Conservation (phyloP, 2,797 vertebrate species). For the Brachyrhaphis roseni region DNA sequence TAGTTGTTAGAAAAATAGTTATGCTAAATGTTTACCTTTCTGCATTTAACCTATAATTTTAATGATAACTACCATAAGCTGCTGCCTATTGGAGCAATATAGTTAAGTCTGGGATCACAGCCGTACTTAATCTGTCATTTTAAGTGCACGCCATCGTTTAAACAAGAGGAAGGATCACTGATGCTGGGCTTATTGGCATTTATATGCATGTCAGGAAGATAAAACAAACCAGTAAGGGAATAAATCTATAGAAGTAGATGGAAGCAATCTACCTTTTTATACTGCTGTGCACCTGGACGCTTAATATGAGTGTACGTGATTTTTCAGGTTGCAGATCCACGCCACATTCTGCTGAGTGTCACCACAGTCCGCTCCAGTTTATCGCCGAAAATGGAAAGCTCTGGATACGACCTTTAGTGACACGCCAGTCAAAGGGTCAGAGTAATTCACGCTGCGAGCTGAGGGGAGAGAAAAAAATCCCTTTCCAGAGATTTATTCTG, state of each 20-base stretch:
- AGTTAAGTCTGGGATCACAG: slow-evolving; percentile 4
- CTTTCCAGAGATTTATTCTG: slow-evolving; percentile 43
- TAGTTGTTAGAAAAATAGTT: neutral
- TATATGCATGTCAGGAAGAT: neutral
- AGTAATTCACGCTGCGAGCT: slow-evolving; percentile 42
- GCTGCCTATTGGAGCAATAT: neutral
- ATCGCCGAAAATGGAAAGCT: neutral
- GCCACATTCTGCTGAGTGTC: neutral
- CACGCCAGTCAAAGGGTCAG: slow-evolving; percentile 44
- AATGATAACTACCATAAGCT: neutral
- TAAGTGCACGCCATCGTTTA: slow-evolving; percentile 18
- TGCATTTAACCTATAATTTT: neutral
- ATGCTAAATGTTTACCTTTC: neutral
- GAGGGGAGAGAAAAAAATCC: slow-evolving; percentile 23
- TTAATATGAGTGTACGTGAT: slow-evolving; percentile 40
- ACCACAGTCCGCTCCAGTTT: neutral
- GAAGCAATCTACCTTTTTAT: slow-evolving; percentile 51
- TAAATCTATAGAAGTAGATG: slow-evolving; percentile 53
- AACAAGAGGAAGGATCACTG: slow-evolving; percentile 3
- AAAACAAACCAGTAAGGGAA: neutral
- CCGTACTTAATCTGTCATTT: neutral
- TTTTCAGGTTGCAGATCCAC: slow-evolving; percentile 1
- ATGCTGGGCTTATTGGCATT: slow-evolving; percentile 17
- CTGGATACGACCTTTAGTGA: slow-evolving; percentile 32
- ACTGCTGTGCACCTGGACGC: slow-evolving; percentile 39